Percentiles rank a stretch among this genome's conserved stretches.
phyloP scores from a whole-genome alignment of 2,797 vertebrate genomes.

The Malacoraja senta region DNA sequence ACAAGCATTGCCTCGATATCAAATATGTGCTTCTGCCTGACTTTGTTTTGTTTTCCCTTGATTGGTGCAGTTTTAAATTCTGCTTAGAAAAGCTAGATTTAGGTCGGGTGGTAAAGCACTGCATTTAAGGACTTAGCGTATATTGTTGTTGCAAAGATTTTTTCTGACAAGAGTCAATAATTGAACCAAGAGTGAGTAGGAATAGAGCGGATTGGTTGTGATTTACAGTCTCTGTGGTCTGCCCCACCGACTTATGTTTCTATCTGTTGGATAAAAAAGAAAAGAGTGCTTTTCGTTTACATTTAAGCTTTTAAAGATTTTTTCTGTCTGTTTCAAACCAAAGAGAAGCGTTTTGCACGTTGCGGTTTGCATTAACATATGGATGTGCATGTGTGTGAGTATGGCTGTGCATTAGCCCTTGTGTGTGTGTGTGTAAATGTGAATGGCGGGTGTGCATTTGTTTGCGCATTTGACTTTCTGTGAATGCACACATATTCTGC shows the following conservation, averaged over 20 bases:
- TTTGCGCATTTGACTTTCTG: too few relatives aligned
- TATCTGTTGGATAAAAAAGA: not conserved
- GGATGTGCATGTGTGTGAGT: too few relatives aligned
- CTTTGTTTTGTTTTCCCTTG: not conserved
- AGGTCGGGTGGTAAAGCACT: not conserved
- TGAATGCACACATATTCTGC: too few relatives aligned
- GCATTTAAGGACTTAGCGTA: not conserved
- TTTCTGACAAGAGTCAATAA: not conserved
- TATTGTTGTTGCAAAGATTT: not conserved
- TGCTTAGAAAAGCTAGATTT: conserved; percentile 22
- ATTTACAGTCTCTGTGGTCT: not conserved
- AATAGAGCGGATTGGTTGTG: not conserved
- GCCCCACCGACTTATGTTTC: not conserved
- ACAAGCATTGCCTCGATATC: conserved; percentile 16
- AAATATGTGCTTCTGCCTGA: conserved; percentile 19
- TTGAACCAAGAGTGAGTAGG: not conserved
- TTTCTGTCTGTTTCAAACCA: not conserved
- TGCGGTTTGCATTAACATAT: too few relatives aligned
- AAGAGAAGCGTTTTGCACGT: not conserved
- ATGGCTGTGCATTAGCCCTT: too few relatives aligned
- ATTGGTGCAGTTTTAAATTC: conserved; percentile 2
- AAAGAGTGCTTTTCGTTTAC: not conserved
- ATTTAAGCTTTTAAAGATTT: not conserved
- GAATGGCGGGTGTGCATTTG: too few relatives aligned
- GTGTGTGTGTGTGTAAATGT: not conserved